Conservation (phyloP, 2,797 vertebrate genomes). For the Xiphophorus birchmanni region DNA sequence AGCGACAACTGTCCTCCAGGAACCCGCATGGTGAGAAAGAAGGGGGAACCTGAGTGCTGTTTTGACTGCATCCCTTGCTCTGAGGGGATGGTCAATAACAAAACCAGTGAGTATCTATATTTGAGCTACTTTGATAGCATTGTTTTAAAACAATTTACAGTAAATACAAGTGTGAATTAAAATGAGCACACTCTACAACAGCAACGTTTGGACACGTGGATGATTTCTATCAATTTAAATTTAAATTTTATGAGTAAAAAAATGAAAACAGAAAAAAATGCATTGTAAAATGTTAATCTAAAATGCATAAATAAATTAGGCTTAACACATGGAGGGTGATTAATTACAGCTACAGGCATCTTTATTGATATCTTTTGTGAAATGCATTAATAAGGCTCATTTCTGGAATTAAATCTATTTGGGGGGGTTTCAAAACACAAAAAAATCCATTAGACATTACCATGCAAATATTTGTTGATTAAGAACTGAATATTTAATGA, state of each 20-base stretch:
- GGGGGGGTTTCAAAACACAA: no score
- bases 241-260: not conserved
- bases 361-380: not conserved
- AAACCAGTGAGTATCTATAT: slow-evolving; percentile 57
- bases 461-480: not conserved
- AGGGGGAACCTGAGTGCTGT: slow-evolving; percentile 73
- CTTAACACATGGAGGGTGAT: no score
- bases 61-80: slow-evolving; percentile 77
- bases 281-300: not conserved
- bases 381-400: not conserved
- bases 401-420: no score
- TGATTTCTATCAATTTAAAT: not conserved
- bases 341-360: not conserved
- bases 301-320: no score
- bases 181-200: not conserved
- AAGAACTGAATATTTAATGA: not conserved
- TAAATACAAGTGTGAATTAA: not conserved
- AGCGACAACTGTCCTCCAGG: slow-evolving; percentile 75
- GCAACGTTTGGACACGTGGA: not conserved
- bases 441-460: not conserved
- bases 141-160: not conserved
- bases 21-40: slow-evolving; percentile 62
- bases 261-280: not conserved
- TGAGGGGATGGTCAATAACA: slow-evolving; percentile 75
- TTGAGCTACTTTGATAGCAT: not conserved